Percentiles rank a stretch among this genome's conserved stretches.
These are phyloP conservation scores for Apis mellifera DNA, from an alignment of 1,140 invertebrate genomes.

Conservation along the genomic window DNA sequence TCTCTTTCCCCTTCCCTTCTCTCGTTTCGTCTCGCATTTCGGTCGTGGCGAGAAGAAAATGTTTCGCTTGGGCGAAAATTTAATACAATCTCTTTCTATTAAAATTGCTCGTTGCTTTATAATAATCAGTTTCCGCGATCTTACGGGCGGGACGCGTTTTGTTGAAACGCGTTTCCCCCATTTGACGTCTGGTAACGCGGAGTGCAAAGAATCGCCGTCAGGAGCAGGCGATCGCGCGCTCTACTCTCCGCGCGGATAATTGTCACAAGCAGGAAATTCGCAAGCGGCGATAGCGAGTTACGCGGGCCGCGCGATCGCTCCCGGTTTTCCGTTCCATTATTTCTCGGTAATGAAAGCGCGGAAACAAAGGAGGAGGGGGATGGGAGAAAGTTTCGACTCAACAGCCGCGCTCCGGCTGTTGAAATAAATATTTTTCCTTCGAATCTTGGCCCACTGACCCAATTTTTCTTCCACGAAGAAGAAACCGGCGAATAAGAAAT, in stretches of 20 bases:
- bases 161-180: constrained; percentile 33
- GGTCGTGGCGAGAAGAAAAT: no score
- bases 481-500: no score
- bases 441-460: constrained; percentile 32
- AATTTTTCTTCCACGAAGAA: constrained; percentile 20
- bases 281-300: constrained; percentile 48
- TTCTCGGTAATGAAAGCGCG: constrained; percentile 44
- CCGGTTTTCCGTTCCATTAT: constrained; percentile 49
- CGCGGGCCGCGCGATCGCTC: constrained; percentile 41
- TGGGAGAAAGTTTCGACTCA: constrained; percentile 49
- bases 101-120: no score
- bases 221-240: constrained; percentile 27
- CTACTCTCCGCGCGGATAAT: constrained; percentile 43
- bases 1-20: no score
- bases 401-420: constrained; percentile 24
- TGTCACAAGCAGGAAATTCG: constrained; percentile 52
- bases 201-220: constrained; percentile 40
- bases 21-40: neutral
- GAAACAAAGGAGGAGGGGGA: constrained; percentile 13
- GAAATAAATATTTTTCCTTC: constrained; percentile 39
- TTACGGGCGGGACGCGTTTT: neutral
- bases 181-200: constrained; percentile 1
- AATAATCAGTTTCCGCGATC: no score
- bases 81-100: no score
- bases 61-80: no score